Evolutionary conservation across 2,797 vertebrate species (phyloP), one percentile per base, ranked within the genome.

Genomic region (Pteropus rufus): DNA sequence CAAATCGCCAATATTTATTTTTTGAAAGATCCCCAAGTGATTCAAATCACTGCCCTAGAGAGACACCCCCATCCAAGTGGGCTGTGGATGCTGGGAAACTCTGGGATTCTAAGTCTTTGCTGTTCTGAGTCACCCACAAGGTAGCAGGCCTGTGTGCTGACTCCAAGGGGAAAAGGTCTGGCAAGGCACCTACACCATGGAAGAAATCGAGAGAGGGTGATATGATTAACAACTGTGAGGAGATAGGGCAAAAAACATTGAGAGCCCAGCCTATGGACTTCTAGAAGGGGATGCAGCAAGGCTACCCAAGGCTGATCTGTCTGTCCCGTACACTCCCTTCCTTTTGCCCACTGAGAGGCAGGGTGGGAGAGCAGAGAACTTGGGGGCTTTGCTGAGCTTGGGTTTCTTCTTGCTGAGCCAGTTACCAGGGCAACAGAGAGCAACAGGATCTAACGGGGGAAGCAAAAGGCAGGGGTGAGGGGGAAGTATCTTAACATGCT

Each of bases 351-450:
- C 64, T 1, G 5, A 94, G 86, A 93, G 49, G 90, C 67, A 87
- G 88, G 46, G 62, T 65, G 72, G 69, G 75, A 90, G 87, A 84
- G 87, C 80, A 85, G 69, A 82, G 54, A 97, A 97, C 90, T 95
- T 93, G 69, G 88, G 93, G 65, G 85, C 90, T 96, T 96, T 95
- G 73, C 93, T 95, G 93, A 97, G 89, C 83, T 94, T 79, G 79
- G 79, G 95, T 93, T 96, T 96, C 93, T 97, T 95, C 92, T 97
- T 56, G 56, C 80, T 79, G 89, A 95, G 96, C 89, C 70, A 49
- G 97, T 97, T 98, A 96, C 97, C 91, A 96, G 94, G 97, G 97
- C 94, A 97, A 98, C 94, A 64, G 91, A 87, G 91, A 95, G 97
- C 97, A 97, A 97, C 88, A 94, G 96, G 83, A 89, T 96, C 95